Evolutionary conservation across 2,113 vertebrate genomes (phyloP).

Genomic region (Tyto alba): DNA sequence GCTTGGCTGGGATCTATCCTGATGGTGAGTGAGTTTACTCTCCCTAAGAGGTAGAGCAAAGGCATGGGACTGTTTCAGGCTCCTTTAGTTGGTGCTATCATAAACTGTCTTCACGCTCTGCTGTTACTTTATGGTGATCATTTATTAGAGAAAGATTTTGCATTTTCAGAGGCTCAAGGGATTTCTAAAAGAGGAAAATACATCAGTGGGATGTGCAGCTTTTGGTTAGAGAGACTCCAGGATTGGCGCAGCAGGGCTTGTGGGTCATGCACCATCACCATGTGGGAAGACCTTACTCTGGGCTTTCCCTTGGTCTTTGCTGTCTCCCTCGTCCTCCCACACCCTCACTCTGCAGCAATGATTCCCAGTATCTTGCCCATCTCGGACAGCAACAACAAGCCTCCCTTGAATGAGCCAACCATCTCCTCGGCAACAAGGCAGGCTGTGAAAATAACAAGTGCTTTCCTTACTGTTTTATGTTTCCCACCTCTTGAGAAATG

Average conservation of each 20-base stretch:
- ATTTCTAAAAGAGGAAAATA: neutral
- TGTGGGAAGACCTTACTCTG: neutral
- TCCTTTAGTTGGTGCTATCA: neutral
- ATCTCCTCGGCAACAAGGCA: conserved; percentile 39
- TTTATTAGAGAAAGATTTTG: neutral
- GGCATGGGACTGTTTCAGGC: neutral
- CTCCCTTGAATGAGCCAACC: conserved; percentile 2
- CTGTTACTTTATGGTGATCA: neutral
- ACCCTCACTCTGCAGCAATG: neutral
- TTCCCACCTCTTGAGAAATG: neutral
- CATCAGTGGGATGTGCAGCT: neutral
- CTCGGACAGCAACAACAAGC: neutral
- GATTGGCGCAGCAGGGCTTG: neutral
- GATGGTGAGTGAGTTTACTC: neutral
- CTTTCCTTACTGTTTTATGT: neutral
- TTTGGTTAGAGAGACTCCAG: neutral
- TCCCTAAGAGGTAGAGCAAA: neutral
- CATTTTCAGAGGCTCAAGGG: neutral
- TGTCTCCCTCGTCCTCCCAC: neutral
- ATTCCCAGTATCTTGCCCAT: neutral
- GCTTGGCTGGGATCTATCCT: neutral
- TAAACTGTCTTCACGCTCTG: neutral
- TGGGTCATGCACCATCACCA: neutral
- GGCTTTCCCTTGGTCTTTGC: neutral
- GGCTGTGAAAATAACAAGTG: conserved; percentile 22